Base-by-base conservation (phyloP, 2,113 vertebrate species). In the Sterrhoptilus dennistouni region DNA sequence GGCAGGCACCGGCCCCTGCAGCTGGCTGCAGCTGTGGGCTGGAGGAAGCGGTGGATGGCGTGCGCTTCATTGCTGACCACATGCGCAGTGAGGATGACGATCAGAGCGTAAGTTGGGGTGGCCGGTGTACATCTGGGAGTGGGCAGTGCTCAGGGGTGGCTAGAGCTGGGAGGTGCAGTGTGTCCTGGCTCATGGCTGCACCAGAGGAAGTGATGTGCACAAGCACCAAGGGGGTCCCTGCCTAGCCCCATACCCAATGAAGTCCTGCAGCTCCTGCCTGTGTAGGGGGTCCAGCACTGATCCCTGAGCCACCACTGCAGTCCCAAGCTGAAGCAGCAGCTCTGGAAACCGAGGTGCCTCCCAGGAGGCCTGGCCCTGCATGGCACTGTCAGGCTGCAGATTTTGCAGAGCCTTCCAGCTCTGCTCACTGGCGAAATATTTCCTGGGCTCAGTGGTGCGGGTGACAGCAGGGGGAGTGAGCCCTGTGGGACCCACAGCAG, bases 11-110 rank as follows among this genome's bases (percentile, higher is more conserved):
- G 44, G 96, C 10, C 96, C 54, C 50, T 1, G 8, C 12, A 0
- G 14, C 56, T 0, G 70, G 98, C 29, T 98, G 98, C 68, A 97
- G 98, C 47, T 98, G 99, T 0, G 98, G 99, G 21, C 98, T 99
- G 35, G 98, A 98, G 59, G 99, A 99, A 90, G 99, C 99, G 0
- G 99, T 99, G 93, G 99, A 99, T 0, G 99, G 99, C 1, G 99
- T 99, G 56, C 98, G 99, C 79, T 99, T 99, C 98, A 99, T 99
- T 1, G 99, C 99, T 0, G 99, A 99, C 95, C 99, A 99, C 98
- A 99, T 99, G 99, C 98, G 98, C 95, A 98, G 98, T 2, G 99
- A 99, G 95, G 99, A 99, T 3, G 98, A 99, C 0, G 99, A 99
- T 81, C 99, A 99, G 97, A 99, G 99, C 8, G 99, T 99, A 94